Evolutionary conservation across 2,113 vertebrate species (phyloP).

Genomic region (Leptobrachium ailaonicum): DNA sequence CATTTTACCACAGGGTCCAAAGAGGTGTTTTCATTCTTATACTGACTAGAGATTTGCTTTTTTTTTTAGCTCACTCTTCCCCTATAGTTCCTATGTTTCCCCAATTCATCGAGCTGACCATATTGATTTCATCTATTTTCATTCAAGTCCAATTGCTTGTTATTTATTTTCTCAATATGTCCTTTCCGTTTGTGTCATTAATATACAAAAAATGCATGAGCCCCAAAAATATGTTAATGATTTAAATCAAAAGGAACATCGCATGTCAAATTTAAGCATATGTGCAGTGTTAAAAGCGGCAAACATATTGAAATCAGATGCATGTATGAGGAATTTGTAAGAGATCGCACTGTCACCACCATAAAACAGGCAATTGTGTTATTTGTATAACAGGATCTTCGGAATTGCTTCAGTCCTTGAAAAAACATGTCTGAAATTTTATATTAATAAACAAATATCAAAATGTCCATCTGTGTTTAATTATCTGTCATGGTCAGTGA

Average conservation of each 20-base stretch:
- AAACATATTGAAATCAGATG: slow-evolving; percentile 26
- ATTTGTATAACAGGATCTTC: too few relatives aligned
- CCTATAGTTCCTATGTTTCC: neutral
- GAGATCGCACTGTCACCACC: neutral
- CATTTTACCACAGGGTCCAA: too few relatives aligned
- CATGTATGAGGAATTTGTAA: neutral
- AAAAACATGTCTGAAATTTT: too few relatives aligned
- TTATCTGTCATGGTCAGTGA: too few relatives aligned
- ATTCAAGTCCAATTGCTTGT: neutral
- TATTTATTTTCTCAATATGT: slow-evolving; percentile 39
- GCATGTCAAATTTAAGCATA: slow-evolving; percentile 18
- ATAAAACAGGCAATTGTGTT: too few relatives aligned
- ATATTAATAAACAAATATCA: too few relatives aligned
- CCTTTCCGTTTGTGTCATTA: slow-evolving; percentile 30
- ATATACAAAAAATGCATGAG: slow-evolving; percentile 11
- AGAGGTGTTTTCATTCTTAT: neutral
- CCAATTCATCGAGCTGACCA: neutral
- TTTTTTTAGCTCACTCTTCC: slow-evolving; percentile 4
- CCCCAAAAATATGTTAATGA: slow-evolving; percentile 35
- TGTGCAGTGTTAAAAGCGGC: neutral
- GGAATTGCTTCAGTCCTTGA: too few relatives aligned
- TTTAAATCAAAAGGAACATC: slow-evolving; percentile 29
- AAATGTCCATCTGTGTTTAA: too few relatives aligned
- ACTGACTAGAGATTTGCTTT: slow-evolving; percentile 8
- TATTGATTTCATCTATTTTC: slow-evolving; percentile 14